These are phyloP conservation scores for Protodeltote pygarga DNA, from an alignment of 2,888 invertebrate genomes.

Conservation along the genomic window DNA sequence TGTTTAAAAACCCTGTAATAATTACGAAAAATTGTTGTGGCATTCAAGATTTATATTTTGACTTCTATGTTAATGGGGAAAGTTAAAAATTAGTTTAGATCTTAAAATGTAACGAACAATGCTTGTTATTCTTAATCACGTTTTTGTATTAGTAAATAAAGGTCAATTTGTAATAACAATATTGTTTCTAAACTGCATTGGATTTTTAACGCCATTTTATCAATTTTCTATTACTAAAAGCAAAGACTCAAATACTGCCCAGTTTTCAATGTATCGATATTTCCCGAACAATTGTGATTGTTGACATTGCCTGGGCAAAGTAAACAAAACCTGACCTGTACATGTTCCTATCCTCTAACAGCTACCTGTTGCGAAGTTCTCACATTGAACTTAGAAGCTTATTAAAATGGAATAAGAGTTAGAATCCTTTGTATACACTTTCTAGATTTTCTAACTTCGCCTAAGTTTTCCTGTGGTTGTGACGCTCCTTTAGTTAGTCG, in stretches of 20 bases:
- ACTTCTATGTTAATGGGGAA: too few species aligned
- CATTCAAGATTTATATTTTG: too few species aligned
- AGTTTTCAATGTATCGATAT: constrained; percentile 14
- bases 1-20: neutral
- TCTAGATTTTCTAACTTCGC: constrained; percentile 31
- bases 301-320: constrained; percentile 11
- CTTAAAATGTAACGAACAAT: too few species aligned
- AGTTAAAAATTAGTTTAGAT: too few species aligned
- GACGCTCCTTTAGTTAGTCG: constrained; percentile 45
- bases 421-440: constrained; percentile 24
- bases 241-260: neutral
- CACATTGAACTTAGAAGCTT: constrained; percentile 11
- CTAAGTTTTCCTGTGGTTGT: constrained; percentile 64
- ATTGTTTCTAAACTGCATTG: too few species aligned
- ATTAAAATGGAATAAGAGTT: neutral
- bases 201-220: too few species aligned
- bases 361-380: constrained; percentile 8
- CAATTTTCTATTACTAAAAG: neutral
- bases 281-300: constrained; percentile 6
- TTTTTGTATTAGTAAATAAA: neutral
- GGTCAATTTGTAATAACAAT: constrained; percentile 32
- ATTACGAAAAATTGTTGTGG: too few species aligned
- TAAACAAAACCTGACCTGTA: constrained; percentile 6
- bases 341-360: neutral
- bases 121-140: too few species aligned